Conservation (phyloP, 2,888 invertebrate genomes). For the Aporophyla lueneburgensis region DNA sequence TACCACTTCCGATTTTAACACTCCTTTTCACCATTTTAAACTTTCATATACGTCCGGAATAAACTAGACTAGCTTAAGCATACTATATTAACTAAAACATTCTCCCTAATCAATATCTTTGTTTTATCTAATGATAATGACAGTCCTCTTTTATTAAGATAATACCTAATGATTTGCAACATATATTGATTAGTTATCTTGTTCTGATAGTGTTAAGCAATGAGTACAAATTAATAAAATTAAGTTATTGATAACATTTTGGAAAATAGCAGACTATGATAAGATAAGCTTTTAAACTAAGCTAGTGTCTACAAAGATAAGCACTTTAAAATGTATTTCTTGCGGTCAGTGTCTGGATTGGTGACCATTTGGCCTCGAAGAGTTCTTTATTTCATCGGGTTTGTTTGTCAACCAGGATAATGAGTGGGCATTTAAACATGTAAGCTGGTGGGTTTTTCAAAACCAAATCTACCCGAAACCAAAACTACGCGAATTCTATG, state of each 20-base stretch:
- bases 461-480: too few relatives aligned
- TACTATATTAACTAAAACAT: constrained; percentile 11
- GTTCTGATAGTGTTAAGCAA: constrained; percentile 35
- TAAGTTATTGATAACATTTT: constrained; percentile 4
- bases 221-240: not conserved
- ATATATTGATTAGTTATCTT: constrained; percentile 33
- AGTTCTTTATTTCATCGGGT: not conserved
- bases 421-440: not conserved
- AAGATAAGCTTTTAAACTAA: constrained; percentile 1
- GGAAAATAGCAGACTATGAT: not conserved
- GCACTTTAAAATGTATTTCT: not conserved
- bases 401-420: not conserved
- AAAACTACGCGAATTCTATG: not conserved
- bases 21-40: constrained; percentile 66
- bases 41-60: constrained; percentile 1
- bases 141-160: constrained; percentile 25
- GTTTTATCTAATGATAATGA: constrained; percentile 33
- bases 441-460: not conserved
- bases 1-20: constrained; percentile 66
- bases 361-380: not conserved
- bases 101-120: constrained; percentile 29
- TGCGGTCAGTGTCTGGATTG: not conserved
- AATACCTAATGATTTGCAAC: constrained; percentile 23
- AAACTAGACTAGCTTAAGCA: constrained; percentile 1
- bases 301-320: not conserved